Evolutionary conservation across 2,113 vertebrate genomes (phyloP).

Genomic region (Eptesicus fuscus): DNA sequence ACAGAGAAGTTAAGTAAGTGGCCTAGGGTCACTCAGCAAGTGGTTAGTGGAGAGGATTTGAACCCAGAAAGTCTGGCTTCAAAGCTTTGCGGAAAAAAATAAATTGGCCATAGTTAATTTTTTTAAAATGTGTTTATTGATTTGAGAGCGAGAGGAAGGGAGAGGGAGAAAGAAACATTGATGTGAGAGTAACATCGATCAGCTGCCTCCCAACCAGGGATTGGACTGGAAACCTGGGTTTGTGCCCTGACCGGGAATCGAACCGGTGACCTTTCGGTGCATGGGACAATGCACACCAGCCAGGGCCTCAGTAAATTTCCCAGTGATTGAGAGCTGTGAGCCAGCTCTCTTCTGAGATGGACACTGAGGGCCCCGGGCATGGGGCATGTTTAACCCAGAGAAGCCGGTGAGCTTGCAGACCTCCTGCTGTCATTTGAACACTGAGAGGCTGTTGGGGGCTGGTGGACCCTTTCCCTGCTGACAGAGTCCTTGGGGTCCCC

Average conservation of each 20-base stretch:
- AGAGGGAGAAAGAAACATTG: no score
- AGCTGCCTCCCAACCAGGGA: neutral
- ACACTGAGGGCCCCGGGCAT: neutral
- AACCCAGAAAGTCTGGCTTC: neutral
- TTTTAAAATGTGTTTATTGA: no score
- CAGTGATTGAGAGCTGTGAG: neutral
- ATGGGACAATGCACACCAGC: no score
- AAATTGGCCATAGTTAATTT: no score
- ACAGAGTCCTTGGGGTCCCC: neutral
- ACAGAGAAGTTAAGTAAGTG: neutral
- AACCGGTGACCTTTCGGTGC: no score
- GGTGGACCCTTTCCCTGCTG: neutral
- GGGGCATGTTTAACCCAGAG: slow-evolving; percentile 45
- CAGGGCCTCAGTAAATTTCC: neutral
- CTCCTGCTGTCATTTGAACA: slow-evolving; percentile 27
- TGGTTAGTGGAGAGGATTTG: neutral
- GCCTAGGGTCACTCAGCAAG: neutral
- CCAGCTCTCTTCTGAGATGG: slow-evolving; percentile 34
- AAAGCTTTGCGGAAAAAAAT: neutral
- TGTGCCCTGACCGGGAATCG: no score
- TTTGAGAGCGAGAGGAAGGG: no score
- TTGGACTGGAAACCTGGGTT: no score
- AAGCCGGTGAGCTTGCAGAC: slow-evolving; percentile 38
- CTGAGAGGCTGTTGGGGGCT: slow-evolving; percentile 17
- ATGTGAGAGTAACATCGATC: neutral